phyloP scores from a whole-genome alignment of 1,140 invertebrate genomes.

The Orius insidiosus region DNA sequence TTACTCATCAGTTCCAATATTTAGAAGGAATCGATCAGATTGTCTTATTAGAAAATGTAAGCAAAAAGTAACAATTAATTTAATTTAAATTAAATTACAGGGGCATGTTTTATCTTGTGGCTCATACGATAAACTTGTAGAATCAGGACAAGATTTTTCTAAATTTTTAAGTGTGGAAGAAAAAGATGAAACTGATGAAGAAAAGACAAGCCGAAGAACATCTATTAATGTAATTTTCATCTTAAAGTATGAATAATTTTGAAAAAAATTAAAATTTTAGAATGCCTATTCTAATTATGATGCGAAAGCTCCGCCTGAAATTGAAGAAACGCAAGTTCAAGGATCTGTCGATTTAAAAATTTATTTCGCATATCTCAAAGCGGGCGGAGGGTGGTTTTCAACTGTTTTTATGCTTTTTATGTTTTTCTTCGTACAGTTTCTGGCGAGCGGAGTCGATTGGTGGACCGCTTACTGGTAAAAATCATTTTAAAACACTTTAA shows the following conservation, averaged over 20 bases:
- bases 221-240: too few species aligned
- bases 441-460: conserved; percentile 52
- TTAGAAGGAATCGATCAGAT: conserved; percentile 55
- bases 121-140: background rate
- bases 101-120: background rate
- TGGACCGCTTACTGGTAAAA: conserved; percentile 58
- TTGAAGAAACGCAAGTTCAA: too few species aligned
- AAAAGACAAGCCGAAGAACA: too few species aligned
- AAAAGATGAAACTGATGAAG: background rate
- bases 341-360: too few species aligned
- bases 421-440: conserved; percentile 44
- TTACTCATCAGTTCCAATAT: conserved; percentile 74
- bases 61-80: too few species aligned
- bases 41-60: conserved; percentile 55
- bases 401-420: conserved; percentile 37
- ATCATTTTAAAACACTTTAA: too few species aligned
- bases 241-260: background rate
- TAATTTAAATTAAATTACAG: too few species aligned
- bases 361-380: conserved; percentile 48
- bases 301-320: too few species aligned
- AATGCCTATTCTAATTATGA: too few species aligned
- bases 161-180: too few species aligned
- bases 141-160: conserved; percentile 1
- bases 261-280: too few species aligned
- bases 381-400: conserved; percentile 41